Conservation (phyloP, 2,113 vertebrate species). For the Natator depressus region DNA sequence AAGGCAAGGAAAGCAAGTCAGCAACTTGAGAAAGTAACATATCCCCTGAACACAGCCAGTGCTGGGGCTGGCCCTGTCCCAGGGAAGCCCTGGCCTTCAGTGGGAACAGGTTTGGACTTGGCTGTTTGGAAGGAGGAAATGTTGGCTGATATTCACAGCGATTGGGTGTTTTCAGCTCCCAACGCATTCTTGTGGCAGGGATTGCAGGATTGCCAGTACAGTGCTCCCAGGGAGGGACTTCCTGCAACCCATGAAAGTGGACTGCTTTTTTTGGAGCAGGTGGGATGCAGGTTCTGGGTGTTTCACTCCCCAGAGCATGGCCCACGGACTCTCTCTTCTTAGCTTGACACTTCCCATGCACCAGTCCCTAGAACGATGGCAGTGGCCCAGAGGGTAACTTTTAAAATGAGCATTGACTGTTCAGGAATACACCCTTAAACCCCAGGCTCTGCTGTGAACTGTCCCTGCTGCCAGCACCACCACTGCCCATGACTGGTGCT, state of each 20-base stretch:
- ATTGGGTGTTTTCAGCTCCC: too few relatives aligned
- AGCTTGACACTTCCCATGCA: background rate
- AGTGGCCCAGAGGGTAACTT: background rate
- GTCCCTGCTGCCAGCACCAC: background rate
- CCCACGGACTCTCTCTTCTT: background rate
- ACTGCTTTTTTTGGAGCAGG: too few relatives aligned
- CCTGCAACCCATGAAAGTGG: background rate
- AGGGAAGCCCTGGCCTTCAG: background rate
- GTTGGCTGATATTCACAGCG: background rate
- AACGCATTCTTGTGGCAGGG: too few relatives aligned
- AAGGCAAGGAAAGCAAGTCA: background rate
- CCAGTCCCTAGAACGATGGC: background rate
- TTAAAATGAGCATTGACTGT: background rate
- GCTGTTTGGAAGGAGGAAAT: background rate
- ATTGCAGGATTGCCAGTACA: background rate
- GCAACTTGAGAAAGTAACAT: background rate
- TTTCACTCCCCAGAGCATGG: background rate
- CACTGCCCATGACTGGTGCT: too few relatives aligned
- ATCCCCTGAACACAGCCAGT: background rate
- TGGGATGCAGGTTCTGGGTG: background rate
- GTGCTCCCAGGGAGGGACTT: background rate
- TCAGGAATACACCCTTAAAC: background rate
- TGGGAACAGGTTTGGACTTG: background rate
- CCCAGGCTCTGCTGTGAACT: background rate
- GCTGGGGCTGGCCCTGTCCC: background rate